These are phyloP conservation scores for Oreohelix idahoensis DNA, from an alignment of 1,140 invertebrate genomes.

Conservation along the genomic window DNA sequence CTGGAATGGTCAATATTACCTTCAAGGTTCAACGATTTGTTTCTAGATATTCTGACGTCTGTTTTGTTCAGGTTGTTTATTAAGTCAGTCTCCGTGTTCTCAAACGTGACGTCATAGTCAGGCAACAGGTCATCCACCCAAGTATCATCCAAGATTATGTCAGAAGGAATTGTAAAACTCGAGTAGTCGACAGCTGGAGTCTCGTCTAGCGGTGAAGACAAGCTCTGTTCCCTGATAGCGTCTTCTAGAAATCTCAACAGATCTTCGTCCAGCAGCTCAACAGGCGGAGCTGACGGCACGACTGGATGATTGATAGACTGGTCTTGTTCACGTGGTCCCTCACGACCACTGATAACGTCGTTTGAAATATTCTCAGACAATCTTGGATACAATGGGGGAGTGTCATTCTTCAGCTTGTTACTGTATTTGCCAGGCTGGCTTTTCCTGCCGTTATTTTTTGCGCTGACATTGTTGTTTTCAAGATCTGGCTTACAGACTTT, in stretches of 20 bases:
- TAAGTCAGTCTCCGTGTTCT: background rate
- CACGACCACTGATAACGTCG: background rate
- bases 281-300: background rate
- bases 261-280: background rate
- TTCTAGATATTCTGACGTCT: background rate
- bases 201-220: background rate
- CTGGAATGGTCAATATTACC: background rate
- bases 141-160: background rate
- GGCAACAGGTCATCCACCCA: slow-evolving; percentile 20
- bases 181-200: background rate
- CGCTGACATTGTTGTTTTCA: too few relatives aligned
- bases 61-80: slow-evolving; percentile 16
- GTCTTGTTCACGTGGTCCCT: background rate
- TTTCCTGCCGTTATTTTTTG: background rate
- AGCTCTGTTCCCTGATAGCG: background rate
- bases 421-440: background rate
- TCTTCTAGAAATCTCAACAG: background rate
- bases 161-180: background rate
- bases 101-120: slow-evolving; percentile 7
- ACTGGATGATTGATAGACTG: background rate
- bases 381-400: background rate
- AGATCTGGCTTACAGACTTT: background rate
- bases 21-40: background rate
- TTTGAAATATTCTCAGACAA: background rate
- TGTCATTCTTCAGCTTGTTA: background rate